These are phyloP conservation scores for Episyrphus balteatus DNA, from an alignment of 1,140 invertebrate genomes.

Conservation along the genomic window DNA sequence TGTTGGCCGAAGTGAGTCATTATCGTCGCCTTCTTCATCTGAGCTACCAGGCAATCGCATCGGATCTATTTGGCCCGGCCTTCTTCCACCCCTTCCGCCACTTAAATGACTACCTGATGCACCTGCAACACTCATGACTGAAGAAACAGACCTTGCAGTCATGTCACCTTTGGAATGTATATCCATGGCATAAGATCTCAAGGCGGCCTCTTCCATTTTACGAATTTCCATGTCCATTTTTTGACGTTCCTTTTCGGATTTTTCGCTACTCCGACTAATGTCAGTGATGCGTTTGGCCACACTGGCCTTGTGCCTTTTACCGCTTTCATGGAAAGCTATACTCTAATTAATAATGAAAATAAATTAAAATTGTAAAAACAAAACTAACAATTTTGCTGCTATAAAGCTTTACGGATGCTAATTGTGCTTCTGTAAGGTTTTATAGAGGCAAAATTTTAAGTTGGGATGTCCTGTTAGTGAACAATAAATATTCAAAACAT, in stretches of 20 bases:
- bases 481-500: conserved; percentile 21
- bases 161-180: conserved; percentile 48
- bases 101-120: conserved; percentile 5
- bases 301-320: conserved; percentile 88
- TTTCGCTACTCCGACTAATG: conserved; percentile 71
- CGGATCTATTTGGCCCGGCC: conserved; percentile 25
- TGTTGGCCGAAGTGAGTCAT: conserved; percentile 27
- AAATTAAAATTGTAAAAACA: neutral
- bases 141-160: conserved; percentile 44
- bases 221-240: conserved; percentile 71
- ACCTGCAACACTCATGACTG: conserved; percentile 12
- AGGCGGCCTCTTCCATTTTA: conserved; percentile 80
- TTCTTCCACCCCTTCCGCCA: neutral
- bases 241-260: conserved; percentile 61
- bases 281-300: conserved; percentile 76
- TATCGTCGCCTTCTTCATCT: conserved; percentile 35
- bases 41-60: conserved; percentile 21
- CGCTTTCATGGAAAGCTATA: conserved; percentile 89
- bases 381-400: neutral
- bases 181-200: conserved; percentile 73
- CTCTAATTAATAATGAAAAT: conserved; percentile 47
- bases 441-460: neutral
- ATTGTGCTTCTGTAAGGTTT: neutral
- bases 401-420: no score
- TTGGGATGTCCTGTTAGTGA: neutral